phyloP scores from a whole-genome alignment of 2,888 invertebrate species.

The Acanthosepion esculentum region DNA sequence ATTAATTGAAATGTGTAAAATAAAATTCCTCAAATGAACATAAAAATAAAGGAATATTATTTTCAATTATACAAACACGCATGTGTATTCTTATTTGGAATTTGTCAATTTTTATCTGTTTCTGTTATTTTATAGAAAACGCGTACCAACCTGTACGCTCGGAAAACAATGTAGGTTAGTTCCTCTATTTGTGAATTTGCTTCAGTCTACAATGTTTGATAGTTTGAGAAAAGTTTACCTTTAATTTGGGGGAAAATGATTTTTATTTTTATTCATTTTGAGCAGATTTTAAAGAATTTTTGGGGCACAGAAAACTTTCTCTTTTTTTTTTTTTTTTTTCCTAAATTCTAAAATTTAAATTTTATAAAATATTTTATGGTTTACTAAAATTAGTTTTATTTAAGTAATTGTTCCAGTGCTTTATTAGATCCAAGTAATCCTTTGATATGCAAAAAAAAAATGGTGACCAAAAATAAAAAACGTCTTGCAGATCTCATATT shows the following conservation, averaged over 20 bases:
- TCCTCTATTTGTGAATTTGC: conserved; percentile 13
- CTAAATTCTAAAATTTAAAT: neutral
- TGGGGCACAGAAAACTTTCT: neutral
- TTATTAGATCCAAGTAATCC: too few species aligned
- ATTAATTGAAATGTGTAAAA: neutral
- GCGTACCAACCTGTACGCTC: conserved; percentile 43
- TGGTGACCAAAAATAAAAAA: too few species aligned
- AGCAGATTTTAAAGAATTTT: neutral
- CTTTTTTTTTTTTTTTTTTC: too few species aligned
- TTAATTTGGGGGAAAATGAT: neutral
- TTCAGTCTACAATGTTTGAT: neutral
- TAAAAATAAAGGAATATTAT: neutral
- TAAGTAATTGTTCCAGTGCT: too few species aligned
- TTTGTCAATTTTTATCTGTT: neutral
- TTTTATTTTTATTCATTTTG: neutral
- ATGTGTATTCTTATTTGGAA: neutral
- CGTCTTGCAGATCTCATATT: too few species aligned
- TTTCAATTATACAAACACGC: neutral
- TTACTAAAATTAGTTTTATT: too few species aligned
- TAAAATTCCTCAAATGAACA: neutral
- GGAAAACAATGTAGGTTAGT: conserved; percentile 45
- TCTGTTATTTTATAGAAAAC: conserved; percentile 43
- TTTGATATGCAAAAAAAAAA: too few species aligned
- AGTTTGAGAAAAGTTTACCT: neutral
- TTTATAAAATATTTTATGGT: too few species aligned